These are phyloP conservation scores for Esox niger DNA, from an alignment of 2,113 vertebrate genomes.

Conservation along the genomic window DNA sequence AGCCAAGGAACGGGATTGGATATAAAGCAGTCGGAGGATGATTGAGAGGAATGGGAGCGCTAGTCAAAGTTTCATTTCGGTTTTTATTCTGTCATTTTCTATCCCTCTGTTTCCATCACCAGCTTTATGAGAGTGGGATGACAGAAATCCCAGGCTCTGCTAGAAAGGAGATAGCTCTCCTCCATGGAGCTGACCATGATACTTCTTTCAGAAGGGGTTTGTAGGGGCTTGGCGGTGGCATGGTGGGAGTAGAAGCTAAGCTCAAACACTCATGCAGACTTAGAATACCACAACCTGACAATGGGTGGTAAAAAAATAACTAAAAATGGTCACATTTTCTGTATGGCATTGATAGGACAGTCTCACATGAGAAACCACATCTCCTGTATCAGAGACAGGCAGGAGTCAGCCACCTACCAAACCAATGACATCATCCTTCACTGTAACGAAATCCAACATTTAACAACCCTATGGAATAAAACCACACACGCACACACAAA, in stretches of 20 bases:
- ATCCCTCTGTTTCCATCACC: constrained; percentile 7
- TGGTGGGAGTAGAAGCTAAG: not conserved
- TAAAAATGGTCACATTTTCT: no score
- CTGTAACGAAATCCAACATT: not conserved
- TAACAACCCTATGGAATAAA: not conserved
- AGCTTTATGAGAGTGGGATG: constrained; percentile 5
- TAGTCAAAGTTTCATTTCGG: constrained; percentile 18
- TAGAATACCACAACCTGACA: no score
- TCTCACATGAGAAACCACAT: not conserved
- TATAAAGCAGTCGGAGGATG: constrained; percentile 23
- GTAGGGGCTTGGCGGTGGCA: not conserved
- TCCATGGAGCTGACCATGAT: not conserved
- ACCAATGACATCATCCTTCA: not conserved
- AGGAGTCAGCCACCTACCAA: not conserved
- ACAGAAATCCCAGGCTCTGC: not conserved
- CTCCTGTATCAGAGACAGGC: not conserved
- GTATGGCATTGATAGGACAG: no score
- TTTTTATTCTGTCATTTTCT: constrained; percentile 1
- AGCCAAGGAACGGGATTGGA: constrained; percentile 14
- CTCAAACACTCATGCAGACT: not conserved
- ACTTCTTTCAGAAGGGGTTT: not conserved
- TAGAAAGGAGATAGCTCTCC: not conserved
- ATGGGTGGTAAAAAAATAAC: no score
- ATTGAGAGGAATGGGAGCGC: constrained; percentile 8
- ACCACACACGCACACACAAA: not conserved